These are phyloP conservation scores for Acromyrmex charruanus DNA, from an alignment of 1,140 invertebrate genomes.

Conservation along the genomic window DNA sequence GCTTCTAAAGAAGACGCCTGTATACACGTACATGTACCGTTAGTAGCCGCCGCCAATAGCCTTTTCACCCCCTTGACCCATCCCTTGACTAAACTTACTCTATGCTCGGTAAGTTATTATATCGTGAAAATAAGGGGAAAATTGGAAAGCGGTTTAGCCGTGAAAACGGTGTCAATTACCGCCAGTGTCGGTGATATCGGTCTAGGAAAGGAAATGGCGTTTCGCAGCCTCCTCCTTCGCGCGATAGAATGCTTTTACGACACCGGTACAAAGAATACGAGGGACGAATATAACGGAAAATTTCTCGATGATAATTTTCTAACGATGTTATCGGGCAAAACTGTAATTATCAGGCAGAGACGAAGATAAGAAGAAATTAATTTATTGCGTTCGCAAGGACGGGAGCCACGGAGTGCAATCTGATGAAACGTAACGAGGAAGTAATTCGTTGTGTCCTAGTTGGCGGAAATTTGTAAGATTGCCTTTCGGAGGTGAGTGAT, in stretches of 20 bases:
- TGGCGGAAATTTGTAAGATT: constrained; percentile 43
- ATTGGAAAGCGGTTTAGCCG: constrained; percentile 76
- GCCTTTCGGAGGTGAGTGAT: constrained; percentile 37
- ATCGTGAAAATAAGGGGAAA: constrained; percentile 76
- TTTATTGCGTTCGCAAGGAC: constrained; percentile 40
- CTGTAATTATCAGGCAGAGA: constrained; percentile 23
- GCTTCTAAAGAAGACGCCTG: constrained; percentile 68
- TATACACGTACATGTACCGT: constrained; percentile 56
- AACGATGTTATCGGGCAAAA: constrained; percentile 26
- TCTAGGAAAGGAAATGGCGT: background rate
- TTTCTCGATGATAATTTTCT: constrained; percentile 46
- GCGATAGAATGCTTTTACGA: constrained; percentile 22
- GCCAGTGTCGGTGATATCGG: constrained; percentile 46
- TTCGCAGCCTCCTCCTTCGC: background rate
- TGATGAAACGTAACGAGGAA: constrained; percentile 50
- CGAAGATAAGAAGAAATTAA: constrained; percentile 37
- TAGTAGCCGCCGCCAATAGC: constrained; percentile 52
- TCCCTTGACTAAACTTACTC: constrained; percentile 54
- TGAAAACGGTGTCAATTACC: constrained; percentile 74
- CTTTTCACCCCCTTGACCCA: constrained; percentile 35
- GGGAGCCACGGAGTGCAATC: constrained; percentile 27
- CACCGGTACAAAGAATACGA: constrained; percentile 24
- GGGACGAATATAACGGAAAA: background rate
- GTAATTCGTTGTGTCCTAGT: constrained; percentile 31
- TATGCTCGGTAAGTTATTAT: constrained; percentile 72